Evolutionary conservation across 2,113 vertebrate genomes (phyloP), one percentile per base, ranked within the genome.

Genomic region (Trichechus manatus): DNA sequence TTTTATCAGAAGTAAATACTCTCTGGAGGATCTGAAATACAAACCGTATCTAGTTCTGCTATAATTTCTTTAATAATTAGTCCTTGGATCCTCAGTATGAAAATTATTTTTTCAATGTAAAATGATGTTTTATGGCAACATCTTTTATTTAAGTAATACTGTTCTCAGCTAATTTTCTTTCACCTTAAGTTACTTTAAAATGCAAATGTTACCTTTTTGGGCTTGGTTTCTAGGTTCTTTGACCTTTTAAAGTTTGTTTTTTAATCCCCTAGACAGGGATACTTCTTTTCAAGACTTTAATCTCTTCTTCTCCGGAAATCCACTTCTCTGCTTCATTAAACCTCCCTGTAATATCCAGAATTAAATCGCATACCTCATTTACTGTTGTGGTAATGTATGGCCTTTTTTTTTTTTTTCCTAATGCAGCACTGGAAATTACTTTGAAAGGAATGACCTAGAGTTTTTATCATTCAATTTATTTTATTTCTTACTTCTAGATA

Each of bases 361-460:
- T 97, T 96, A 97, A 96, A 96, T 79, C 0, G 4, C 89, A 96
- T 96, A 98, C 91, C 84, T 97, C 95, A 92, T 97, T 96, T 98
- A 74, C 97, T 95, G 90, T 90, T 91, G 75, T 90, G 83, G 39
- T 75, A 42, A 47, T 87, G 61, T 61, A 64, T 74, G 94, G 89
- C 64, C 63, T 80, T 91, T 75, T 89, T 83, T n/a, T 10, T 78
- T 36, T 80, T 87, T 64, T 64, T 17, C n/a, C 79, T 36, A 53
- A 84, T 74, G 79, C 70, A 85, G 68, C 13, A 39, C 88, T 96
- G 44, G 77, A 89, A 96, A 96, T 82, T 66, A 97, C 93, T 96
- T 97, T 95, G 86, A 95, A 96, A 97, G 66, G 66, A 94, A 95
- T 72, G 80, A 87, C 59, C 79, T 82, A 39, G 96, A 97, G 93